A percentile compares a stretch with the other conserved stretches of the same genome.
phyloP scores from a whole-genome alignment of 2,888 invertebrate genomes.

The Penaeus monodon region DNA sequence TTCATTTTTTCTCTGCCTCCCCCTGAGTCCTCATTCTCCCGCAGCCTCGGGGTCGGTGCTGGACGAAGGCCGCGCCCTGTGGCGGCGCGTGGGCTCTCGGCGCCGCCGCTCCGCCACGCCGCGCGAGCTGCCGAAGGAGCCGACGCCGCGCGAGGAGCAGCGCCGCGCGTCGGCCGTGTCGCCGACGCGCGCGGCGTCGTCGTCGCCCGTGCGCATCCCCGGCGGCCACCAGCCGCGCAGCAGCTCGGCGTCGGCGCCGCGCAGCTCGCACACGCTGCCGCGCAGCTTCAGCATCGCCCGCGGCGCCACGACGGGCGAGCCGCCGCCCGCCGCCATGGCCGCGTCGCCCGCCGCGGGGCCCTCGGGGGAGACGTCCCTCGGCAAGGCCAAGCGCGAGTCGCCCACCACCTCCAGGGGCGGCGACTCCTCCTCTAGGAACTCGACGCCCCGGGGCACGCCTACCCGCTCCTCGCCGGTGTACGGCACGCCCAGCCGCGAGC shows the following conservation, averaged over 20 bases:
- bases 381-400: background rate
- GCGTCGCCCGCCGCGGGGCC: slow-evolving; percentile 29
- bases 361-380: slow-evolving; percentile 12
- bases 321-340: slow-evolving; percentile 36
- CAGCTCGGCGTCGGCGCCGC: too few species aligned
- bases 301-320: background rate
- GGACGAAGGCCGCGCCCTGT: slow-evolving; percentile 45
- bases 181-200: background rate
- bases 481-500: slow-evolving; percentile 38
- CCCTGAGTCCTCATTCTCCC: background rate
- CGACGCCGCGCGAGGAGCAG: slow-evolving; percentile 24
- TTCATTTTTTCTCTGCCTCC: too few species aligned
- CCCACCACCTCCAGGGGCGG: background rate
- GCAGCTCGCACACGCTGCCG: background rate
- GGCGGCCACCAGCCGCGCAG: too few species aligned
- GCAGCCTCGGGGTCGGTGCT: slow-evolving; percentile 44
- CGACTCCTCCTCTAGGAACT: slow-evolving; percentile 44
- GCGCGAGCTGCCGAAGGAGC: slow-evolving; percentile 45
- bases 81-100: slow-evolving; percentile 46
- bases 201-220: too few species aligned
- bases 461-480: slow-evolving; percentile 46
- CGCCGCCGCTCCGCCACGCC: slow-evolving; percentile 44
- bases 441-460: slow-evolving; percentile 46
- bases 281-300: slow-evolving; percentile 46
- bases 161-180: slow-evolving; percentile 41